These are phyloP conservation scores for Oxytorus armatus DNA, from an alignment of 2,888 invertebrate genomes.

Conservation along the genomic window DNA sequence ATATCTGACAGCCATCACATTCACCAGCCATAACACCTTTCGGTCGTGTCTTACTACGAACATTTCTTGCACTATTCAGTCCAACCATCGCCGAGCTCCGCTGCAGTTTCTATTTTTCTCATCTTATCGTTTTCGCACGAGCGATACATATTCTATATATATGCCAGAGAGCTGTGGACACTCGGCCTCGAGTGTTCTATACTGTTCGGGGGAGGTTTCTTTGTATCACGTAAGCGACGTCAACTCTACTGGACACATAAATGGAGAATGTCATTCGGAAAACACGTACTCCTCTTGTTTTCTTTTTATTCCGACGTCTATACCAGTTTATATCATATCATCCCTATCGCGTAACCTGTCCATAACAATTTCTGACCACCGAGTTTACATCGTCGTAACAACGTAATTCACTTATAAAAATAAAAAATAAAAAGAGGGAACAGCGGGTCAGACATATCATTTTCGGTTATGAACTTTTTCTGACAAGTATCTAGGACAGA, in stretches of 20 bases:
- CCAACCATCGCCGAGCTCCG: neutral
- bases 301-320: neutral
- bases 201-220: neutral
- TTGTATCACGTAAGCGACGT: slow-evolving; percentile 15
- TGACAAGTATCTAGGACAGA: neutral
- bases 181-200: slow-evolving; percentile 3
- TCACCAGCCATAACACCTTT: slow-evolving; percentile 3
- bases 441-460: neutral
- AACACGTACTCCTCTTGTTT: neutral
- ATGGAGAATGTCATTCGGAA: neutral
- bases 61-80: slow-evolving; percentile 26
- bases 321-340: slow-evolving; percentile 8
- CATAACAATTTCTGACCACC: slow-evolving; percentile 12
- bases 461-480: slow-evolving; percentile 6
- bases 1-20: slow-evolving; percentile 50
- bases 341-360: neutral
- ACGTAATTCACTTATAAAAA: neutral
- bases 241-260: slow-evolving; percentile 7
- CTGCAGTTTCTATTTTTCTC: slow-evolving; percentile 18
- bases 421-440: neutral
- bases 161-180: neutral
- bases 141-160: slow-evolving; percentile 13
- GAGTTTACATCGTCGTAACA: neutral
- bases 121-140: neutral
- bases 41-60: slow-evolving; percentile 29